Evolutionary conservation across 1,140 invertebrate genomes (phyloP).

Genomic region (Heliconius hewitsoni): DNA sequence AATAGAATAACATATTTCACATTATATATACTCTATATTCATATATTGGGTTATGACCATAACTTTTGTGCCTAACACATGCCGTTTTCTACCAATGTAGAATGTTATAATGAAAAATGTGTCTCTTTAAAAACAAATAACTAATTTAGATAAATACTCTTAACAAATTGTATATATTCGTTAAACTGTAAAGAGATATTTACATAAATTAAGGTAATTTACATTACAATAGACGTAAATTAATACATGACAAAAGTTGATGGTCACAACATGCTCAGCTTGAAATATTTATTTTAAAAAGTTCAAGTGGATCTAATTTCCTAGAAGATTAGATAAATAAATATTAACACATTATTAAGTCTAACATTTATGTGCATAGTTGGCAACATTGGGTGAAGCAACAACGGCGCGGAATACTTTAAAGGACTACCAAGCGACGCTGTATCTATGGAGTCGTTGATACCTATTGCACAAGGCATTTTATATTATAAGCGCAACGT

Average conservation of each 20-base stretch:
- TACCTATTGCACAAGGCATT: constrained; percentile 15
- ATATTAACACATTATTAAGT: background rate
- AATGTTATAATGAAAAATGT: background rate
- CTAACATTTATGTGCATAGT: background rate
- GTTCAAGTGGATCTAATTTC: background rate
- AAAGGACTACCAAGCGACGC: constrained; percentile 27
- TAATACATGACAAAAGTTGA: constrained; percentile 19
- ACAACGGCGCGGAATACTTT: constrained; percentile 19
- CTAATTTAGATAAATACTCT: no score
- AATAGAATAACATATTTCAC: background rate
- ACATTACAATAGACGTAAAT: constrained; percentile 10
- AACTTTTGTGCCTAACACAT: constrained; percentile 57
- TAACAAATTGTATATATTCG: no score
- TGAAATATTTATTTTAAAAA: background rate
- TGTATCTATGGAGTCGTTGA: constrained; percentile 24
- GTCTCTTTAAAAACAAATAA: background rate
- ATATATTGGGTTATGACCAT: constrained; percentile 28
- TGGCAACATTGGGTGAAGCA: constrained; percentile 16
- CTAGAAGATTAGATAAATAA: constrained; percentile 3
- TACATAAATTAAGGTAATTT: background rate
- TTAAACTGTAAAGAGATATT: no score
- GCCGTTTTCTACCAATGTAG: constrained; percentile 24
- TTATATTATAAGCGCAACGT: background rate
- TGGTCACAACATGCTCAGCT: background rate
- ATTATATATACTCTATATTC: background rate